These are phyloP conservation scores for Esox masquinongy DNA, from an alignment of 2,797 vertebrate genomes.

Conservation along the genomic window DNA sequence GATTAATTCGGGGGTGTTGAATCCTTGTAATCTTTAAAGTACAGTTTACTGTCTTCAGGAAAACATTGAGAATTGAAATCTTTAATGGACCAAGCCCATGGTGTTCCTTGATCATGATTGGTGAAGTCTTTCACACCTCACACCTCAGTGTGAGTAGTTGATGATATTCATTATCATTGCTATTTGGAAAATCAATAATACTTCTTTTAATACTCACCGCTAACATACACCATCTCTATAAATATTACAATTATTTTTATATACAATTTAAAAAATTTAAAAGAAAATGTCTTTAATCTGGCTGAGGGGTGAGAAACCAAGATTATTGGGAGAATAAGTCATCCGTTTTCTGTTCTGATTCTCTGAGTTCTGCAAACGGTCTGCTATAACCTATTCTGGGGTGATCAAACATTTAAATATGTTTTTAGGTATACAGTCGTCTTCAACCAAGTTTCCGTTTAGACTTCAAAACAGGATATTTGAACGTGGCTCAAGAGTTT, in stretches of 20 bases:
- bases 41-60: constrained; percentile 68
- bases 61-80: constrained; percentile 56
- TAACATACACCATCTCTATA: neutral
- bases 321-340: neutral
- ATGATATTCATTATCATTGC: neutral
- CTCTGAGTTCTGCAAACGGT: neutral
- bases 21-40: constrained; percentile 71
- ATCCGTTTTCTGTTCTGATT: neutral
- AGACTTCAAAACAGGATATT: too few relatives aligned
- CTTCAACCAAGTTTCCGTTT: too few relatives aligned
- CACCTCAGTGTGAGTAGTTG: constrained; percentile 4
- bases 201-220: neutral
- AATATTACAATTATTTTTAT: neutral
- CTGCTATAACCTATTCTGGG: neutral
- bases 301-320: neutral
- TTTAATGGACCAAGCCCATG: constrained; percentile 47
- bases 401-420: too few relatives aligned
- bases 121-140: constrained; percentile 46
- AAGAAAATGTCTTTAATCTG: neutral
- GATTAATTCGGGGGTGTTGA: constrained; percentile 73
- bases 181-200: constrained; percentile 1
- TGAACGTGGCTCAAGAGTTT: too few relatives aligned
- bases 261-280: too few relatives aligned
- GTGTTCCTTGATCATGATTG: constrained; percentile 59
- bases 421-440: too few relatives aligned